phyloP scores from a whole-genome alignment of 2,113 vertebrate species.

The Panthera leo region DNA sequence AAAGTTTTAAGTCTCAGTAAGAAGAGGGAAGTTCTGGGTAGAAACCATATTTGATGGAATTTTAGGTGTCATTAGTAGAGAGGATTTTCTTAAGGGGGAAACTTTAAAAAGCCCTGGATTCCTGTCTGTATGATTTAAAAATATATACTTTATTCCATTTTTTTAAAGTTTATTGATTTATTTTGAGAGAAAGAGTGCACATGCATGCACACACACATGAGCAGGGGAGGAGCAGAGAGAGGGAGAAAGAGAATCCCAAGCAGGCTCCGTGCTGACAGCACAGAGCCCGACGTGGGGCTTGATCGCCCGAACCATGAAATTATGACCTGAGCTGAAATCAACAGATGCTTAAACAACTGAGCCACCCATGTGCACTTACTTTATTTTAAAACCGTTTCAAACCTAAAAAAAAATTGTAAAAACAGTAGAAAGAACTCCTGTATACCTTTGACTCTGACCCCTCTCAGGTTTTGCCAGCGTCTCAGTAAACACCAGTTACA shows the following conservation, averaged over 20 bases:
- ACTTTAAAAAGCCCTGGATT: not conserved
- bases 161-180: not conserved
- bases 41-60: not conserved
- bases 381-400: not conserved
- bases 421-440: not conserved
- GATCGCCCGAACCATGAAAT: too few species aligned
- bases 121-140: not conserved
- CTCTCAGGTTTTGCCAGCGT: not conserved
- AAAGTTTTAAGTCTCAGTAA: not conserved
- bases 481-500: not conserved
- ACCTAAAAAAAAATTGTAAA: not conserved
- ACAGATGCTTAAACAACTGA: too few species aligned
- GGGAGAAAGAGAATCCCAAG: too few species aligned
- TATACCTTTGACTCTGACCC: not conserved
- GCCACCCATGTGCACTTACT: too few species aligned
- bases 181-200: too few species aligned
- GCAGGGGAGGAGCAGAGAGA: too few species aligned
- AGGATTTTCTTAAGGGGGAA: not conserved
- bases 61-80: not conserved
- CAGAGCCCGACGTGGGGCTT: too few species aligned
- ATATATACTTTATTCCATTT: not conserved
- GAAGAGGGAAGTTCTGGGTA: not conserved
- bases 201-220: too few species aligned
- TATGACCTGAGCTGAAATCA: too few species aligned
- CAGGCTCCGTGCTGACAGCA: too few species aligned